Evolutionary conservation across 1,140 invertebrate species (phyloP).

Genomic region (Venustaconcha ellipsiformis): DNA sequence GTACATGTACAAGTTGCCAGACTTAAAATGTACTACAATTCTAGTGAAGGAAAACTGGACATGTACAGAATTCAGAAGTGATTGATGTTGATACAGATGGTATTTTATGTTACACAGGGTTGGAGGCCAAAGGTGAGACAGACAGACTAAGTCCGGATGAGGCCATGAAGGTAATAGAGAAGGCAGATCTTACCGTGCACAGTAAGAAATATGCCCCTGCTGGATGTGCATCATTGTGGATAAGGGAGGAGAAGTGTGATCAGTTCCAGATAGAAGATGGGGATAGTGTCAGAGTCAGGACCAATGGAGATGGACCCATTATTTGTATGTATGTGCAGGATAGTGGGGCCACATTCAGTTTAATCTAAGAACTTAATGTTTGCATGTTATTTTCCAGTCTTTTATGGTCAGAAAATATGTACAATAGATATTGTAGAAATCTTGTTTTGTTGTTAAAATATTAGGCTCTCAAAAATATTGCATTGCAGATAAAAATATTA

Average conservation of each 20-base stretch:
- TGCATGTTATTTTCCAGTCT: too few species aligned
- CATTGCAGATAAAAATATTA: too few species aligned
- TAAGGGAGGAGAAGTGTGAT: slow-evolving; percentile 36
- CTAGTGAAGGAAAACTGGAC: too few species aligned
- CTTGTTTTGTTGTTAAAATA: too few species aligned
- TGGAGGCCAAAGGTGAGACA: slow-evolving; percentile 51
- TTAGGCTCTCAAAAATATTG: too few species aligned
- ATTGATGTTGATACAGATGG: not conserved
- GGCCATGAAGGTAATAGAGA: slow-evolving; percentile 26
- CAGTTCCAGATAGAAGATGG: slow-evolving; percentile 42
- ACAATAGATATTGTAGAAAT: too few species aligned
- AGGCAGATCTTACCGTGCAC: slow-evolving; percentile 28
- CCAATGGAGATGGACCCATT: slow-evolving; percentile 51
- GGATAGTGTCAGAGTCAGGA: slow-evolving; percentile 48
- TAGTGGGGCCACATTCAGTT: too few species aligned
- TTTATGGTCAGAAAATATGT: too few species aligned
- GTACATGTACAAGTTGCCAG: not conserved
- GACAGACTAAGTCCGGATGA: slow-evolving; percentile 42
- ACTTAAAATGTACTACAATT: not conserved
- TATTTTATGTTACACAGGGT: slow-evolving; percentile 27
- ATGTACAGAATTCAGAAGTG: too few species aligned
- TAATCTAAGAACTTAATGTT: too few species aligned
- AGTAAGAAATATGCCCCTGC: slow-evolving; percentile 17
- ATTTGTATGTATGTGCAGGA: slow-evolving; percentile 34
- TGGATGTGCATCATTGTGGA: slow-evolving; percentile 37